phyloP scores from a whole-genome alignment of 2,888 invertebrate species.

The Heliconius erato region DNA sequence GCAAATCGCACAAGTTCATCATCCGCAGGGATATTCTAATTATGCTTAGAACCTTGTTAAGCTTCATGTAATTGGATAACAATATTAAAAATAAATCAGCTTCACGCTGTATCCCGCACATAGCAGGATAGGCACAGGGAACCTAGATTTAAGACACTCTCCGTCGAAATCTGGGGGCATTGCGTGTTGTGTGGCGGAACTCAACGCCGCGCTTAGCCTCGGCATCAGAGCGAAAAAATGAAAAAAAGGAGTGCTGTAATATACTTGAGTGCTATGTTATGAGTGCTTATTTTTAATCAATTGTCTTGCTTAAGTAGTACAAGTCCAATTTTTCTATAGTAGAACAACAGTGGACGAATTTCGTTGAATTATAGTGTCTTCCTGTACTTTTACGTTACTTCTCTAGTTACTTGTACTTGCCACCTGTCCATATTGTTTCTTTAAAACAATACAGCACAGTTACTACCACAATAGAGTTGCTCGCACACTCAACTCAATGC shows the following conservation, averaged over 20 bases:
- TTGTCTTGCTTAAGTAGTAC: background rate
- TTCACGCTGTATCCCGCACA: no score
- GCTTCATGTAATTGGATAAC: conserved; percentile 18
- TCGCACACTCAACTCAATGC: conserved; percentile 43
- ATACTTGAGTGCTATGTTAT: no score
- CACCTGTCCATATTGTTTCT: conserved; percentile 15
- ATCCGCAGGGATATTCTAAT: conserved; percentile 73
- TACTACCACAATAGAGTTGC: conserved; percentile 28
- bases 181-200: no score
- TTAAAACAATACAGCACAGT: conserved; percentile 36
- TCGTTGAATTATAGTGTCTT: background rate
- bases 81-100: background rate
- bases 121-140: no score
- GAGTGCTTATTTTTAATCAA: no score
- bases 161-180: no score
- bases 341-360: background rate
- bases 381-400: conserved; percentile 9
- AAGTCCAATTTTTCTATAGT: background rate
- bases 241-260: no score
- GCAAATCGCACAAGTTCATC: conserved; percentile 78
- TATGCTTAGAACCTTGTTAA: conserved; percentile 67
- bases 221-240: no score
- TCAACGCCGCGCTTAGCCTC: no score
- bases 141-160: no score
- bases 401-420: conserved; percentile 9